A percentile compares a stretch with the other conserved stretches of the same genome.
phyloP scores from a whole-genome alignment of 2,797 vertebrate species.

The Ctenopoma multispine region DNA sequence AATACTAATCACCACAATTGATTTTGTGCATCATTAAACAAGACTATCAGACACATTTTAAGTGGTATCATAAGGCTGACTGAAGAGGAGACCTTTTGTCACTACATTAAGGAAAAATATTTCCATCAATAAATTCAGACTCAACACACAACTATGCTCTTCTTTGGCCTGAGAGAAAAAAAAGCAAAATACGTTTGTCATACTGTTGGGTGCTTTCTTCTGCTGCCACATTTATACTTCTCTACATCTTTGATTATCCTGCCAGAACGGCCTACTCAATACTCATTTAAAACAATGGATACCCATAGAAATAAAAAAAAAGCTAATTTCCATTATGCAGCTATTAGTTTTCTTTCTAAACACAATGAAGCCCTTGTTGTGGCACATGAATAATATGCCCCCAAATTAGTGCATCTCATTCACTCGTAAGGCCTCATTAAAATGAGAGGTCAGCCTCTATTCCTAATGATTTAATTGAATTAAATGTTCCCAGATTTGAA shows the following conservation, averaged over 20 bases:
- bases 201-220: neutral
- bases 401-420: constrained; percentile 76
- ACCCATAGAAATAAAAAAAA: neutral
- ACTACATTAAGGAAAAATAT: neutral
- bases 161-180: neutral
- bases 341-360: constrained; percentile 45
- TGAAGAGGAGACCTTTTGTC: constrained; percentile 17
- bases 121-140: neutral
- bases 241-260: constrained; percentile 5
- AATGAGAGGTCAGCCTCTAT: constrained; percentile 69
- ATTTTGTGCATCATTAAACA: constrained; percentile 62
- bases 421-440: constrained; percentile 72
- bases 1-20: constrained; percentile 52
- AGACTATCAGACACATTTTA: constrained; percentile 38
- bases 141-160: neutral
- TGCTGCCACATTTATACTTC: neutral
- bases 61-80: constrained; percentile 21
- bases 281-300: neutral
- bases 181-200: neutral
- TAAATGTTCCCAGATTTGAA: constrained; percentile 66
- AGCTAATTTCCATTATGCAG: constrained; percentile 34
- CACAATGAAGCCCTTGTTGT: constrained; percentile 56
- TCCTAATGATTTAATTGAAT: constrained; percentile 82
- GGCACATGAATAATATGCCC: constrained; percentile 66
- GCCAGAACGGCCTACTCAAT: neutral